Percentiles rank a stretch among this genome's conserved stretches.
Conservation (phyloP, 2,797 vertebrate genomes). For the Poecilia picta region DNA sequence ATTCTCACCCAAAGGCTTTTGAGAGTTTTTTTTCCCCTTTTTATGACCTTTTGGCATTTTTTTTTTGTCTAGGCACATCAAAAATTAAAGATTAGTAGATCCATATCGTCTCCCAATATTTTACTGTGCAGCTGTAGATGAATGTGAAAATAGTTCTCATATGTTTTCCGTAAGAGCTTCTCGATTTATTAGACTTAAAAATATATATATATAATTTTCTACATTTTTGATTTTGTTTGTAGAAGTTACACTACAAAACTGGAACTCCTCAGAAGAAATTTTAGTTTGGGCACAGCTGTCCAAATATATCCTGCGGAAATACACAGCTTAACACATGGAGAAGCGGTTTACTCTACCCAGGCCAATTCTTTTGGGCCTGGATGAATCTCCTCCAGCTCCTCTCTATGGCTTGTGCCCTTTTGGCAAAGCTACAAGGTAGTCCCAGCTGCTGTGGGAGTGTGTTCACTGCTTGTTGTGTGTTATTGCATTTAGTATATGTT, state of each 20-base stretch:
- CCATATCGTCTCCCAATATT: not conserved
- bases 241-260: not conserved
- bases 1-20: conserved; percentile 21
- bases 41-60: not conserved
- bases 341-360: not conserved
- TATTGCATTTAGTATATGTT: not conserved
- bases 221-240: not conserved
- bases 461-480: not conserved
- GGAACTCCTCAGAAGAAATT: not conserved
- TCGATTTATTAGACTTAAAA: not conserved
- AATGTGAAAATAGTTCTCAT: conserved; percentile 12
- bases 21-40: not conserved
- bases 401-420: not conserved
- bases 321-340: not conserved
- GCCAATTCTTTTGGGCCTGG: not conserved
- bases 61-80: not conserved
- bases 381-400: not conserved
- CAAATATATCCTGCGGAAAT: not conserved
- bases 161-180: not conserved
- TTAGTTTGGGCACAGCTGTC: not conserved
- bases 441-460: not conserved
- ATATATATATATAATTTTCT: not conserved
- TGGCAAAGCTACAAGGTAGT: conserved; percentile 1
- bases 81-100: conserved; percentile 5
- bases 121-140: conserved; percentile 11